These are phyloP conservation scores for Bombus affinis DNA, from an alignment of 1,140 invertebrate species.

Conservation along the genomic window DNA sequence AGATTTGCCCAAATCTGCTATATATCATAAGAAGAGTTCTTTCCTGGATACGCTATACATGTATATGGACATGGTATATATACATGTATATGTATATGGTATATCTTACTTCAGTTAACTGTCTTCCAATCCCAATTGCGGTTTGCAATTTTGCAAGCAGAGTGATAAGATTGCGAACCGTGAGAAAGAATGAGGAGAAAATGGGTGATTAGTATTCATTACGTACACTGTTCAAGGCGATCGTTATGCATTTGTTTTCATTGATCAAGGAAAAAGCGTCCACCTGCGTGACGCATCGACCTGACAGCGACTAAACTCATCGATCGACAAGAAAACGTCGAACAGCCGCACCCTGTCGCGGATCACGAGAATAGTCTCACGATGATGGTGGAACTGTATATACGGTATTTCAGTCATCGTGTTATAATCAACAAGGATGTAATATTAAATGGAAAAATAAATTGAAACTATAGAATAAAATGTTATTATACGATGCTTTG, in stretches of 20 bases:
- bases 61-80: too few relatives aligned
- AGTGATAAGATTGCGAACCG: neutral
- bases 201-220: conserved; percentile 15
- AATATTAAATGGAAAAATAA: neutral
- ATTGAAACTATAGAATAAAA: too few relatives aligned
- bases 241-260: conserved; percentile 35
- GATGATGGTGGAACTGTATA: conserved; percentile 68
- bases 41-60: too few relatives aligned
- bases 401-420: neutral
- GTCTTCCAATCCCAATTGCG: too few relatives aligned
- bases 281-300: conserved; percentile 7
- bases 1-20: neutral
- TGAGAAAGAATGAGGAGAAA: conserved; percentile 32
- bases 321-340: conserved; percentile 50
- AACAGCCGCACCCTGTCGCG: conserved; percentile 74
- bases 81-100: too few relatives aligned
- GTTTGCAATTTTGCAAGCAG: neutral
- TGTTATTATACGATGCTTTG: too few relatives aligned
- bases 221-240: conserved; percentile 27
- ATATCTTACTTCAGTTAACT: neutral
- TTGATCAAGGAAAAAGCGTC: conserved; percentile 4
- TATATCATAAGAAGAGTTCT: too few relatives aligned
- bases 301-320: conserved; percentile 41
- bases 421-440: neutral
- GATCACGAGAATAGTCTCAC: conserved; percentile 76